Evolutionary conservation across 2,113 vertebrate genomes (phyloP).

Genomic region (Ibidorhyncha struthersii): DNA sequence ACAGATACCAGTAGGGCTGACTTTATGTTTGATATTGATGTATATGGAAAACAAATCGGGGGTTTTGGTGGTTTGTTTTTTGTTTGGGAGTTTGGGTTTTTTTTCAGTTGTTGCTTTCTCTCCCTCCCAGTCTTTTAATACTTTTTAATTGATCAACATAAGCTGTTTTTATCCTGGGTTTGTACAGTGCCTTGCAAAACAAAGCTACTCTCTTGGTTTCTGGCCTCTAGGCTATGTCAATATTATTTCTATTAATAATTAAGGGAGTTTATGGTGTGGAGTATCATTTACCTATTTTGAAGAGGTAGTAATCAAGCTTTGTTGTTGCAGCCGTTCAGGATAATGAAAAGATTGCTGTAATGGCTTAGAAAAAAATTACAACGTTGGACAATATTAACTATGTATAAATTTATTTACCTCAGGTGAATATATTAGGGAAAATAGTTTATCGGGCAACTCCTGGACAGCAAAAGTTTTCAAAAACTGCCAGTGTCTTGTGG

Average conservation of each 20-base stretch:
- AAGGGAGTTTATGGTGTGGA: background rate
- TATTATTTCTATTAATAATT: background rate
- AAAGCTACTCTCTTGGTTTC: background rate
- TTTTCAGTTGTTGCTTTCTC: background rate
- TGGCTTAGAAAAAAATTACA: background rate
- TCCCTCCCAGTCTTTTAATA: background rate
- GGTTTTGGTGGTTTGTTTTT: background rate
- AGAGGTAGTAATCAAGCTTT: background rate
- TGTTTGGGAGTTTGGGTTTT: no score
- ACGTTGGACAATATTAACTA: background rate
- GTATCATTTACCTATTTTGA: background rate
- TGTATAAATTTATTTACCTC: background rate
- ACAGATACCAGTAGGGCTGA: background rate
- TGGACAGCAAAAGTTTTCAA: conserved; percentile 91
- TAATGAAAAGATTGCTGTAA: background rate
- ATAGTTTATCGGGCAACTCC: conserved; percentile 88
- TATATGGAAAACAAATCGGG: background rate
- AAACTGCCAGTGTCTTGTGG: conserved; percentile 93
- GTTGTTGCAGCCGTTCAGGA: background rate
- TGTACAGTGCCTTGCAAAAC: background rate
- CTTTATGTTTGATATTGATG: background rate
- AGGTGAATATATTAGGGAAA: conserved; percentile 90
- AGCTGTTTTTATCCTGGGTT: background rate
- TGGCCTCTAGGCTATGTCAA: background rate
- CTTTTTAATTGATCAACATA: background rate